Evolutionary conservation across 1,140 invertebrate species (phyloP).

Genomic region (Neelides sp.): DNA sequence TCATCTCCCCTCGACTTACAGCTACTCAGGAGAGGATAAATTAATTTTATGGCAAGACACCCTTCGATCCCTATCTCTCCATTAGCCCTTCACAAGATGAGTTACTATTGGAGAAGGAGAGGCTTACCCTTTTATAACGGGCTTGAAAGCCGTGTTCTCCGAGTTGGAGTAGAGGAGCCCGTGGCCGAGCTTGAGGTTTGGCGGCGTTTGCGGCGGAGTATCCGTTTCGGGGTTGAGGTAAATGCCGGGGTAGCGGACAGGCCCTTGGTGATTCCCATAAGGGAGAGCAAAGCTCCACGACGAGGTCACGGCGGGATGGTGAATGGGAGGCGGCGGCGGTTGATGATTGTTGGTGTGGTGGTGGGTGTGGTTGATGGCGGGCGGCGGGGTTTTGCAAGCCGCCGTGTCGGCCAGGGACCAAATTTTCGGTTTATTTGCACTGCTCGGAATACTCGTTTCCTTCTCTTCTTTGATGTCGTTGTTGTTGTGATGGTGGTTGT

Average conservation of each 20-base stretch:
- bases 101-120: no score
- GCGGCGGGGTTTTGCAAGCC: slow-evolving; percentile 62
- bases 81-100: no score
- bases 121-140: slow-evolving; percentile 32
- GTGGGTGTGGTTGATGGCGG: slow-evolving; percentile 8
- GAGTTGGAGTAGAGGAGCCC: background rate
- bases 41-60: no score
- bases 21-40: no score
- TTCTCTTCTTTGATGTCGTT: slow-evolving; percentile 29
- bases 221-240: slow-evolving; percentile 23
- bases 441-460: no score
- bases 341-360: background rate
- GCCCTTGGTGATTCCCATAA: slow-evolving; percentile 15
- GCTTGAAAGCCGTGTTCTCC: slow-evolving; percentile 23
- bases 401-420: slow-evolving; percentile 94
- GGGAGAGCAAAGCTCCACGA: slow-evolving; percentile 31
- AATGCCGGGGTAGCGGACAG: background rate
- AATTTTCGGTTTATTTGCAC: slow-evolving; percentile 88
- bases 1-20: no score
- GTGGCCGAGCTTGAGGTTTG: slow-evolving; percentile 23
- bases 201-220: slow-evolving; percentile 30
- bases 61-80: no score
- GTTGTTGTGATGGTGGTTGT: slow-evolving; percentile 24
- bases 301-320: slow-evolving; percentile 26
- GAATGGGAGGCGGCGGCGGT: background rate